A percentile compares a stretch with the other conserved stretches of the same genome.
phyloP scores from a whole-genome alignment of 2,888 invertebrate genomes.

The Drepanosiphum platanoidis region DNA sequence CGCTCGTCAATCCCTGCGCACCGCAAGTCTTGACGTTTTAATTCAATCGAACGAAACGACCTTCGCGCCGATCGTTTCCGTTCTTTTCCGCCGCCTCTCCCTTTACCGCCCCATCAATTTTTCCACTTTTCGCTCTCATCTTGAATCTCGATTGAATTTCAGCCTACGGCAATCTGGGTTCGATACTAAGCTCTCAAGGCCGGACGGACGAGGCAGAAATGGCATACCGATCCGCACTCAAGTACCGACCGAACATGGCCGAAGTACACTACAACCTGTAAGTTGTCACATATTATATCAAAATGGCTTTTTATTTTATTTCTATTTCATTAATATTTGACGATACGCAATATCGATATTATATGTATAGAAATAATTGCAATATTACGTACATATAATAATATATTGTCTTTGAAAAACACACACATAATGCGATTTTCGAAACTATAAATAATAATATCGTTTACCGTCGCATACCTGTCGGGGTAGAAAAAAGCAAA shows the following conservation, averaged over 20 bases:
- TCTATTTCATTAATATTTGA: neutral
- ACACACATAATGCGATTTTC: constrained; percentile 31
- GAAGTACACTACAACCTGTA: constrained; percentile 93
- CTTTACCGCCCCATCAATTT: neutral
- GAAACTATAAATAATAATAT: constrained; percentile 28
- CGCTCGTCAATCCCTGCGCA: neutral
- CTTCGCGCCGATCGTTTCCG: constrained; percentile 8
- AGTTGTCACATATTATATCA: constrained; percentile 63
- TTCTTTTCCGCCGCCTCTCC: neutral
- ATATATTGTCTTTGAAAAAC: constrained; percentile 19
- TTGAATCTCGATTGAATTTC: constrained; percentile 67
- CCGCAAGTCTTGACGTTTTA: neutral
- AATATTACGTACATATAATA: neutral
- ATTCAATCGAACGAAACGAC: constrained; percentile 36
- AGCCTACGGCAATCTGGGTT: constrained; percentile 97
- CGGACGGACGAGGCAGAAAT: constrained; percentile 87
- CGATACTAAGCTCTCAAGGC: constrained; percentile 90
- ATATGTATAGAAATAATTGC: neutral
- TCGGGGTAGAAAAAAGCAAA: neutral
- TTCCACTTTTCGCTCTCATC: neutral
- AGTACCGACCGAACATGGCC: constrained; percentile 95
- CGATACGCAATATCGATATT: neutral
- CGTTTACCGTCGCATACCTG: constrained; percentile 49
- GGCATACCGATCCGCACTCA: constrained; percentile 90
- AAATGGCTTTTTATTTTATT: neutral